Percentiles rank a stretch among this genome's conserved stretches.
Evolutionary conservation across 2,888 invertebrate species (phyloP).

Genomic region (Leucophenga montana): DNA sequence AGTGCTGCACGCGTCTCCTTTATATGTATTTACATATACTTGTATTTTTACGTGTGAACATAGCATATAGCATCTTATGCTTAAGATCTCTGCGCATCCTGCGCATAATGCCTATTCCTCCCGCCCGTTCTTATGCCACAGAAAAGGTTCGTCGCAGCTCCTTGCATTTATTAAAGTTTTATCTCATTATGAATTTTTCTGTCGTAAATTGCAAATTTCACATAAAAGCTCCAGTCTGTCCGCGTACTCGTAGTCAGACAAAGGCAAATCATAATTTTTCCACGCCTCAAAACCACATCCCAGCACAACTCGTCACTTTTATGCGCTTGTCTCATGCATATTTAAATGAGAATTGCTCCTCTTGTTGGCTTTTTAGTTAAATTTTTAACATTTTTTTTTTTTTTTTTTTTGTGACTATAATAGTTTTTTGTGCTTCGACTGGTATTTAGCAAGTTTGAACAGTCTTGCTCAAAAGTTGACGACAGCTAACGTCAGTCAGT

Average conservation of each 20-base stretch:
- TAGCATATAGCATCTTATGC: not conserved
- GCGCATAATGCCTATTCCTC: not conserved
- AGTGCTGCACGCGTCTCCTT: constrained; percentile 61
- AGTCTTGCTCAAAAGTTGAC: constrained; percentile 52
- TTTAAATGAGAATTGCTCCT: constrained; percentile 54
- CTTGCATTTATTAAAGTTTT: constrained; percentile 66
- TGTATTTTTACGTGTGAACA: constrained; percentile 30
- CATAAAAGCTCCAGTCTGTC: not conserved
- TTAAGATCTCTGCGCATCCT: constrained; percentile 5
- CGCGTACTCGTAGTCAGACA: not conserved
- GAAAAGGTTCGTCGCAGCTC: constrained; percentile 24
- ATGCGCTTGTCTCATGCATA: constrained; percentile 51
- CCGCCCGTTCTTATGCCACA: not conserved
- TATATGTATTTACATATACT: constrained; percentile 52
- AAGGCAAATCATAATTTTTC: not conserved
- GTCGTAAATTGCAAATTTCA: constrained; percentile 25
- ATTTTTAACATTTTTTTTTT: constrained; percentile 56
- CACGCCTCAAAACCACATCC: too few species aligned
- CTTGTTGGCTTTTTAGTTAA: constrained; percentile 10
- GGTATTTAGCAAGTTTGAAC: constrained; percentile 43
- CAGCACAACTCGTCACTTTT: too few species aligned
- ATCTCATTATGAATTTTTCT: constrained; percentile 66
- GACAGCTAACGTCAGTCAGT: constrained; percentile 65
- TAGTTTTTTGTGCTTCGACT: too few species aligned
- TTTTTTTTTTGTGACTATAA: too few species aligned